Percentiles rank a stretch among this genome's conserved stretches.
phyloP scores from a whole-genome alignment of 2,797 vertebrate genomes.

The Platalea minor region DNA sequence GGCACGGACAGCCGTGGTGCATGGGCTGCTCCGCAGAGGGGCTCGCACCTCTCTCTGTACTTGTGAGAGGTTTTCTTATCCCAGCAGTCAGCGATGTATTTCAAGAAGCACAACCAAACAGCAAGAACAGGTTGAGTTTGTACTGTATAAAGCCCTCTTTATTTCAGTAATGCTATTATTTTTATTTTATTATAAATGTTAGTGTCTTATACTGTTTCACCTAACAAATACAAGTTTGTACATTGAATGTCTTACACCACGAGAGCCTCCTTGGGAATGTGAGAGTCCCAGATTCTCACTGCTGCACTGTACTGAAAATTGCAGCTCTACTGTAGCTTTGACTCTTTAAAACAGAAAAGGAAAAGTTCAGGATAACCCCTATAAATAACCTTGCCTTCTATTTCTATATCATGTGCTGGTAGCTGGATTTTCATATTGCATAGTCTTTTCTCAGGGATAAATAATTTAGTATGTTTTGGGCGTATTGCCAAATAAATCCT shows the following conservation, averaged over 20 bases:
- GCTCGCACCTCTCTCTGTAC: no score
- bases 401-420: not conserved
- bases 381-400: not conserved
- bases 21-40: not conserved
- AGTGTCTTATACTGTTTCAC: not conserved
- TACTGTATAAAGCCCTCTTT: not conserved
- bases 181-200: not conserved
- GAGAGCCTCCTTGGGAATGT: not conserved
- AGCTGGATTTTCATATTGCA: slow-evolving; percentile 15
- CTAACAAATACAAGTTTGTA: not conserved
- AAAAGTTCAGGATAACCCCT: not conserved
- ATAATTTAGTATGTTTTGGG: not conserved
- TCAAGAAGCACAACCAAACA: not conserved
- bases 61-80: not conserved
- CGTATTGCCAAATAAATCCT: not conserved
- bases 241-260: rapidly evolving
- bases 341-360: not conserved
- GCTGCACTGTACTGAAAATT: not conserved
- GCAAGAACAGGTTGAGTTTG: not conserved
- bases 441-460: not conserved
- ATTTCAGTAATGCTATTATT: not conserved
- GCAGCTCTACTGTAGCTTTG: not conserved
- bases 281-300: no score
- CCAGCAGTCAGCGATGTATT: rapidly evolving
- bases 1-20: rapidly evolving